Base-by-base conservation (phyloP, 2,888 invertebrate species). In the Andrena dorsata region DNA sequence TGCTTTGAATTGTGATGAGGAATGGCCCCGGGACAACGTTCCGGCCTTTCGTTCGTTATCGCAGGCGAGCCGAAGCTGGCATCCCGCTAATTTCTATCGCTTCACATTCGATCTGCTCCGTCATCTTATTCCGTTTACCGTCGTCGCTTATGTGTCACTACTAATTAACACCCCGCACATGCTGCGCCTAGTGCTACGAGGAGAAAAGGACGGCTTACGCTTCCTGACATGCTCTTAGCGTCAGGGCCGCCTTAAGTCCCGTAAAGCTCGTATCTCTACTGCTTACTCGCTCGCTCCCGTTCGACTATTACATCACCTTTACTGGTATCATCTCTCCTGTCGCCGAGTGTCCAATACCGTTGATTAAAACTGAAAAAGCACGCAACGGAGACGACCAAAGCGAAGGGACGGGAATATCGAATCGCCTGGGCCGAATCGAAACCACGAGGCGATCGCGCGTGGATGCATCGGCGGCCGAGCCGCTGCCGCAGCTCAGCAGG, bases 1-100 rank as follows among this genome's bases (percentile, higher is more conserved):
- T 69, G 80, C 80, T 76, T 80, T 65, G 83, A 80, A 66, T 80
- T 85, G 72, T 72, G 74, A 83, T 74, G 76, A 85, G 76, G 69
- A 76, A 68, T 64, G 68, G 68, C 69, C 65, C 73, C 82, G 72
- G 82, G 75, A 75, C 70, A 65, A 26, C 41, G 56, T 65, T 30
- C 7, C 64, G 10, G 64, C 30, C 20, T 63, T 49, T 64, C 49
- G 35, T 30, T 63, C 66, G 76, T 69, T 58, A 64, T 61, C 20
- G 16, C 41, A 13, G 41, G 1, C 16, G 16, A 63, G 49, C 16
- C 41, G 56, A 47, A 56, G 3, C 56, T 0, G 23, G 10, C 63
- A 20, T 49, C 64, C 23, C 30, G 61, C 30, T 75, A 75, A 70
- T 76, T 64, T 60, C 70, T n/a, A 70, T 70, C 75, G 53, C 13